Evolutionary conservation across 2,888 invertebrate genomes (phyloP), one percentile per base, ranked within the genome.

Genomic region (Euplagia quadripunctaria): DNA sequence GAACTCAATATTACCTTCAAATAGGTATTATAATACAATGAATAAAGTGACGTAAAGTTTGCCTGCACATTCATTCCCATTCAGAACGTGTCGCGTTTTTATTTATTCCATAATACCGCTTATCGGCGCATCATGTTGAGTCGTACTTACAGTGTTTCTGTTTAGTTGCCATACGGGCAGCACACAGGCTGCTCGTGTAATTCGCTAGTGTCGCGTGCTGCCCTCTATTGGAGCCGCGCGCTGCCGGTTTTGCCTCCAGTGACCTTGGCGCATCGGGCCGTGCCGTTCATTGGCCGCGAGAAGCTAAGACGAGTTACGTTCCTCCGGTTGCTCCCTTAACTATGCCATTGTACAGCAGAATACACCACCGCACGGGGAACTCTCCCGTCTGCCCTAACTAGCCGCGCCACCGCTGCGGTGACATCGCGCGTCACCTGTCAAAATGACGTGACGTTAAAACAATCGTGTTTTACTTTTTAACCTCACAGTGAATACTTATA

Each of bases 81-180:
- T 93, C 93, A 90, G 89, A 89, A 87, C 88, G 88, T 88, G 87
- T 86, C 82, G 86, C 89, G 90, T 92, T 94, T 93, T 93, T 94
- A 93, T 94, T 93, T 93, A 94, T 93, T 94, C 93, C 90, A 87
- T 91, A 93, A 91, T 92, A 93, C 92, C 90, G 93, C 94, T 95
- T 95, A 95, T 95, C 95, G 94, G 91, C 90, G 92, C 94, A 94
- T 94, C 94, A 89, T 88, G 90, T 84, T 84, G 86, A 85, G 87
- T 79, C 85, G 84, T 83, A 83, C 85, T 82, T 84, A 85, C 83
- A 78, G 82, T 82, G 88, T 89, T 87, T 89, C 86, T 90, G 90
- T 90, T 92, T 94, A 94, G 95, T 95, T 94, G 94, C 92, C 91
- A 92, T 92, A 93, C 94, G 94, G 93, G 94, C 94, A 90, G 90